Evolutionary conservation across 2,797 vertebrate species (phyloP).

Genomic region (Premnoplex brunnescens): DNA sequence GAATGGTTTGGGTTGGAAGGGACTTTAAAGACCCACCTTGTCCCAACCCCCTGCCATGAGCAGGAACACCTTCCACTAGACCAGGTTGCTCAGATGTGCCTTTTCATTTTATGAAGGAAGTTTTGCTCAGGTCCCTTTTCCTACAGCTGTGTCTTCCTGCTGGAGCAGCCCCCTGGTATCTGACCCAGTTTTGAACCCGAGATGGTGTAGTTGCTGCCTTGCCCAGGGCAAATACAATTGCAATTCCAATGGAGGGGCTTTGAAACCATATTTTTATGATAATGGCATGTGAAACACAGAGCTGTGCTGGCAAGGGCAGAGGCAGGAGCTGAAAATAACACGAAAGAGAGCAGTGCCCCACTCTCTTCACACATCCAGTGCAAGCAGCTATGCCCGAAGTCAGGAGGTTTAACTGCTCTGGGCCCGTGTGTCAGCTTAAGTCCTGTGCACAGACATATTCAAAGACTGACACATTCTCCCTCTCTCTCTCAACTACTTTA

Average conservation of each 20-base stretch:
- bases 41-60: neutral
- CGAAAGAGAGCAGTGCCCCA: neutral
- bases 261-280: neutral
- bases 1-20: neutral
- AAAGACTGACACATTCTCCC: constrained; percentile 6
- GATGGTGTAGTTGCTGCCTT: neutral
- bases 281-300: neutral
- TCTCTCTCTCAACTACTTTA: constrained; percentile 11
- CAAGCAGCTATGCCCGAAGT: neutral
- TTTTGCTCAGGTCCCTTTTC: neutral
- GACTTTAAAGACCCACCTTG: neutral
- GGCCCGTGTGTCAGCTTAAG: neutral
- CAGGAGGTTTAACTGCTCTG: neutral
- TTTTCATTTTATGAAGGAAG: neutral
- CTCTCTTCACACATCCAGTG: neutral
- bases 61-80: neutral
- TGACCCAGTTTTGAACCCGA: neutral
- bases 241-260: neutral
- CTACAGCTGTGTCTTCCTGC: neutral
- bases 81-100: neutral
- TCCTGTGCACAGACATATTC: neutral
- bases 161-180: neutral
- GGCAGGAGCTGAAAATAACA: neutral
- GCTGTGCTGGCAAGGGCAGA: neutral
- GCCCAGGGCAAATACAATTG: neutral